phyloP scores from a whole-genome alignment of 30 jellyfish, hydroid and myxozoan species.

The Phacellophora camtschatica region DNA sequence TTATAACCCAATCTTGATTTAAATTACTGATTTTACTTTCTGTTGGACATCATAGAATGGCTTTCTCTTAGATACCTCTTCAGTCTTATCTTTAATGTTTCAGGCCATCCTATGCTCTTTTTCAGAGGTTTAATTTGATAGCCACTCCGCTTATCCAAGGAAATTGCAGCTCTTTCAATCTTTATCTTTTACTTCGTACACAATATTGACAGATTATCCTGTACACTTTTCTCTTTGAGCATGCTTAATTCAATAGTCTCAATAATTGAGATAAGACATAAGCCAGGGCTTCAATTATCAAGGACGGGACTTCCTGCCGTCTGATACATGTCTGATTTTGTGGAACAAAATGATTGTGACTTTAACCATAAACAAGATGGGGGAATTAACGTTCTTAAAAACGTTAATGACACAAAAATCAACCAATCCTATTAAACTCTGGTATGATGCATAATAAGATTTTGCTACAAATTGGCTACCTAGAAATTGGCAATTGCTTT shows the following conservation, averaged over 20 bases:
- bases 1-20: no score
- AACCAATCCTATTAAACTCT: slow-evolving; percentile 4
- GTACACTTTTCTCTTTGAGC: no score
- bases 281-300: neutral
- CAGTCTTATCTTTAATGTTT: neutral
- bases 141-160: no score
- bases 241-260: neutral
- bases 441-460: slow-evolving; percentile 12
- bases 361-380: slow-evolving; percentile 40
- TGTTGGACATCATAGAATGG: no score
- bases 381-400: slow-evolving; percentile 6
- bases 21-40: no score
- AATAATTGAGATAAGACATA: neutral
- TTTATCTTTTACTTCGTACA: neutral
- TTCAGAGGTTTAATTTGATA: no score
- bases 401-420: slow-evolving; percentile 28
- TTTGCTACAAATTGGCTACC: neutral
- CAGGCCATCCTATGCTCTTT: no score
- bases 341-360: slow-evolving; percentile 17
- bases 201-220: neutral
- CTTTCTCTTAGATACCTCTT: neutral
- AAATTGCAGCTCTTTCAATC: neutral
- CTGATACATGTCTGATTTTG: slow-evolving; percentile 16
- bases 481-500: no score
- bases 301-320: slow-evolving; percentile 52